Conservation (phyloP, 35 echinoderm and acorn worm genomes). For the Acanthaster planci region DNA sequence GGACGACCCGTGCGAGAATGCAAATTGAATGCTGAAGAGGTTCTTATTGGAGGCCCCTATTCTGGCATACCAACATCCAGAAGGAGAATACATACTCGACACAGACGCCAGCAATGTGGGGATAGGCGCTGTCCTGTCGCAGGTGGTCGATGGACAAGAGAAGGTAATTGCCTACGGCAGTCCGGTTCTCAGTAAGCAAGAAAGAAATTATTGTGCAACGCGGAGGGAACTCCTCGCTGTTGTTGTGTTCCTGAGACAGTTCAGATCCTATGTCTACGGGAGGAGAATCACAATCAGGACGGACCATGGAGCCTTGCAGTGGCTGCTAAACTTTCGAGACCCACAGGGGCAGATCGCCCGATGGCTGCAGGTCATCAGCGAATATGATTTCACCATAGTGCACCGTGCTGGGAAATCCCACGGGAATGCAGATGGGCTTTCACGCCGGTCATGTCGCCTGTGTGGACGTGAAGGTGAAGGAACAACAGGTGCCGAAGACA, state of each 20-base stretch:
- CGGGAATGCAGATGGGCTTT: too few relatives aligned
- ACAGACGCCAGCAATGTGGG: slow-evolving; percentile 56
- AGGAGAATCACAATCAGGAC: too few relatives aligned
- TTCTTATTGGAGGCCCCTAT: slow-evolving; percentile 25
- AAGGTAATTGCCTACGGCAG: slow-evolving; percentile 51
- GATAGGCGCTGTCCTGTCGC: slow-evolving; percentile 52
- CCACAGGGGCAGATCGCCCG: too few relatives aligned
- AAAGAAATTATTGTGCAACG: slow-evolving; percentile 53
- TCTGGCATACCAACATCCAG: slow-evolving; percentile 39
- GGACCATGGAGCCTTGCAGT: too few relatives aligned
- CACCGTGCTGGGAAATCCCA: too few relatives aligned
- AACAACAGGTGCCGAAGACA: not conserved
- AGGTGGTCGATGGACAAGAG: slow-evolving; percentile 40
- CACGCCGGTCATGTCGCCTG: slow-evolving; percentile 37
- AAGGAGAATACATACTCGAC: slow-evolving; percentile 39
- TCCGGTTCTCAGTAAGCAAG: not conserved
- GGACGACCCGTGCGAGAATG: slow-evolving; percentile 39
- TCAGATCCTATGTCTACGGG: slow-evolving; percentile 57
- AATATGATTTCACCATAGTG: too few relatives aligned
- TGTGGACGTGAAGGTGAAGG: slow-evolving; percentile 9
- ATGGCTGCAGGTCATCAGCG: too few relatives aligned
- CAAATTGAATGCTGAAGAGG: slow-evolving; percentile 18
- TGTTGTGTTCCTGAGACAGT: slow-evolving; percentile 43
- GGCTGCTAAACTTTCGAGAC: too few relatives aligned
- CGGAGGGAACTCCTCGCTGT: slow-evolving; percentile 60